Evolutionary conservation across 1,140 invertebrate genomes (phyloP).

Genomic region (Drosophila takahashii): DNA sequence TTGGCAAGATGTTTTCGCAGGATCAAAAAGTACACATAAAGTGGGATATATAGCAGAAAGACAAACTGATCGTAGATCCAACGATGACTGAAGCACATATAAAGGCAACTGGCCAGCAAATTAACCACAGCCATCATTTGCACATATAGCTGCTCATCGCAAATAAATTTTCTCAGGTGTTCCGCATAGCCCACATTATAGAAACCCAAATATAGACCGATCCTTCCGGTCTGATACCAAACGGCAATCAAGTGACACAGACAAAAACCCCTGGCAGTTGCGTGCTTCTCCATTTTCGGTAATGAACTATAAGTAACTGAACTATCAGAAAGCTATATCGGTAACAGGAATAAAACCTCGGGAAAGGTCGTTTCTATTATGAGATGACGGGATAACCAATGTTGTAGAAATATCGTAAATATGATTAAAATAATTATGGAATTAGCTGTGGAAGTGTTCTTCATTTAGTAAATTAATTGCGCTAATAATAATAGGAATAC

Average conservation of each 20-base stretch:
- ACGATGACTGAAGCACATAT: conserved; percentile 48
- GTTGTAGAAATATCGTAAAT: background rate
- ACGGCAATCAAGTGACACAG: conserved; percentile 58
- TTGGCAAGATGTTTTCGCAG: conserved; percentile 38
- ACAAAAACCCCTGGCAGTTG: conserved; percentile 54
- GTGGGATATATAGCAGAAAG: conserved; percentile 47
- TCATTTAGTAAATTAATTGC: no score
- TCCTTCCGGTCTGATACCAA: conserved; percentile 34
- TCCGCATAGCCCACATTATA: conserved; percentile 49
- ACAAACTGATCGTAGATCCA: conserved; percentile 54
- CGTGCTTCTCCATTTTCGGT: conserved; percentile 47
- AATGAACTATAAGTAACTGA: conserved; percentile 12
- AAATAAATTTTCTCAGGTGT: conserved; percentile 7
- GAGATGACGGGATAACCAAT: background rate
- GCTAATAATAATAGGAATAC: no score
- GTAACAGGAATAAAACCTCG: no score
- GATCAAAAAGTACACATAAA: conserved; percentile 54
- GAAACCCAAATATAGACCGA: conserved; percentile 61
- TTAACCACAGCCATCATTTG: conserved; percentile 45
- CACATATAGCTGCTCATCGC: conserved; percentile 61
- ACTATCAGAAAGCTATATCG: conserved; percentile 1
- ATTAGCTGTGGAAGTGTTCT: background rate
- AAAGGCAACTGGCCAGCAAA: conserved; percentile 22
- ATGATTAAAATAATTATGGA: background rate
- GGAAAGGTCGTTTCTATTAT: background rate